phyloP scores from a whole-genome alignment of 2,797 vertebrate species.

The Okamejei kenojei region DNA sequence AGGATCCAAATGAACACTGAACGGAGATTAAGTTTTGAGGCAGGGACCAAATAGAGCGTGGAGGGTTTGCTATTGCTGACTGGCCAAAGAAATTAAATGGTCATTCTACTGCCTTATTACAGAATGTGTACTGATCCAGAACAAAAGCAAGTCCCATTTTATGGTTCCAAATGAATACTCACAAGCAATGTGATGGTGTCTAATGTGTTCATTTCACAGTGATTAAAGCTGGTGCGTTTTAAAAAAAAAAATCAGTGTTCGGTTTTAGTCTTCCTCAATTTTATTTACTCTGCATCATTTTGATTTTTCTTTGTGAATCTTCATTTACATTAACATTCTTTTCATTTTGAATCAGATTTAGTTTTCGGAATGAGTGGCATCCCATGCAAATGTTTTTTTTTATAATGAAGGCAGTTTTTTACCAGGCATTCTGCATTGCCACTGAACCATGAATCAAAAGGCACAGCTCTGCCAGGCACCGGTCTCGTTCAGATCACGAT shows the following conservation, averaged over 20 bases:
- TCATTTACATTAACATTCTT: neutral
- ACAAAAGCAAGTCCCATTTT: neutral
- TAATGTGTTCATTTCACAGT: neutral
- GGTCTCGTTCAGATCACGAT: neutral
- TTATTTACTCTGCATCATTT: neutral
- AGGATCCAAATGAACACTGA: neutral
- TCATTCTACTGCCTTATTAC: neutral
- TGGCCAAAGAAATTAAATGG: neutral
- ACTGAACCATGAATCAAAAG: neutral
- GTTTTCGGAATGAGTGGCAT: neutral
- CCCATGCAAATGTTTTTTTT: neutral
- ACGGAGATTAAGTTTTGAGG: constrained; percentile 4
- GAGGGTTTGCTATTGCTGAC: neutral
- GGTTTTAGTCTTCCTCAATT: neutral
- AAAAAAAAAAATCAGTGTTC: neutral
- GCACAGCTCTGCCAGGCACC: neutral
- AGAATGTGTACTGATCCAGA: neutral
- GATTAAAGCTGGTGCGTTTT: neutral
- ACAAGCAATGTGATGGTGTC: neutral
- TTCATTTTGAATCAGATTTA: neutral
- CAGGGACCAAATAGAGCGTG: neutral
- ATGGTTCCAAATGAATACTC: neutral
- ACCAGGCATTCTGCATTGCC: neutral
- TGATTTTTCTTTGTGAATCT: neutral
- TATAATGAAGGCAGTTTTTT: neutral